These are phyloP conservation scores for Microdon myrmicae DNA, from an alignment of 2,888 invertebrate species.

Conservation along the genomic window DNA sequence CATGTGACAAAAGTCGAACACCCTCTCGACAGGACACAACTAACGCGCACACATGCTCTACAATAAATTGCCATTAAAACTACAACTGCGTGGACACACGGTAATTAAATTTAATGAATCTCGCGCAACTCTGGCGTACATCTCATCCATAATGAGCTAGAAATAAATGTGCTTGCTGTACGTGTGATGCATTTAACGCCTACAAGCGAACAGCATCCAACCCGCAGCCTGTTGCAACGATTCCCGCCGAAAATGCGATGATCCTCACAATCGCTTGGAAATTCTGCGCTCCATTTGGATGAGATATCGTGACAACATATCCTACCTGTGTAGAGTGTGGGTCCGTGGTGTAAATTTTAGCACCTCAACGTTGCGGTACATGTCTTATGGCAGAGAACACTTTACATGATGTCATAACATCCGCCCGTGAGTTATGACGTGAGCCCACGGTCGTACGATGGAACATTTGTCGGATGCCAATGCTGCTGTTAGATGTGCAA, in stretches of 20 bases:
- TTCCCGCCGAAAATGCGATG: too few species aligned
- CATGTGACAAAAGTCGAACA: constrained; percentile 20
- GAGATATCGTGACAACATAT: constrained; percentile 45
- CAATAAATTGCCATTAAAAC: constrained; percentile 51
- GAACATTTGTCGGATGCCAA: constrained; percentile 19
- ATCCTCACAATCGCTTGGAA: constrained; percentile 16
- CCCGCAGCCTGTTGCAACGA: not conserved
- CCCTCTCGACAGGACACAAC: constrained; percentile 2
- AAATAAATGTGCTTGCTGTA: constrained; percentile 45
- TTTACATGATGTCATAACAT: constrained; percentile 44
- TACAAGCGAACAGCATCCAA: constrained; percentile 6
- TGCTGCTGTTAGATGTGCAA: constrained; percentile 30
- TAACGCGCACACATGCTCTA: constrained; percentile 36
- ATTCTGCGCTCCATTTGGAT: constrained; percentile 46
- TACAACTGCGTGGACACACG: constrained; percentile 50
- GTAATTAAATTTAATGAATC: constrained; percentile 52
- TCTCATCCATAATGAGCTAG: constrained; percentile 46
- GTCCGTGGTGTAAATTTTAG: constrained; percentile 36
- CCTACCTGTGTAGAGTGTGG: constrained; percentile 34
- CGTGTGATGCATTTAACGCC: constrained; percentile 17
- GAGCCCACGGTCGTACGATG: constrained; percentile 41
- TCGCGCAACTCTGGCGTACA: constrained; percentile 35
- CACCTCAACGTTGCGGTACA: constrained; percentile 38
- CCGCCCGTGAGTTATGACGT: constrained; percentile 40
- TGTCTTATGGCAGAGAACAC: constrained; percentile 26